Base-by-base conservation (phyloP, 2,888 invertebrate genomes). In the Pollenia amentaria region DNA sequence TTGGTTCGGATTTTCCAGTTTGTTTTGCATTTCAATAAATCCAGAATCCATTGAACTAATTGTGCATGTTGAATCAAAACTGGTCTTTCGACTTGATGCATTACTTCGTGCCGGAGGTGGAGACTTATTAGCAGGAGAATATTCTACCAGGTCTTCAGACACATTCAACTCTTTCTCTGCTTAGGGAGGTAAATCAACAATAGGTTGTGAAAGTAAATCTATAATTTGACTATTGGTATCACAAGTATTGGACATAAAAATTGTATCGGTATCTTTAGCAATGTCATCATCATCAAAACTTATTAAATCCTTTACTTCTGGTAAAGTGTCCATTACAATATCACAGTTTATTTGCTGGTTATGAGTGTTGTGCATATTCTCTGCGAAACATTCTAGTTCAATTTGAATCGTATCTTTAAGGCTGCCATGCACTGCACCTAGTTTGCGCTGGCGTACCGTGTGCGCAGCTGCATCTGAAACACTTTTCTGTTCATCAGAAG, bases 1-100 rank as follows among this genome's bases (percentile, higher is more conserved):
- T 40, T 81, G 82, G 12, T 60, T 21, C 0, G 92, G 88, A 65
- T 89, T 89, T 77, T 92, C 93, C 60, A 93, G 87, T 87, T 92
- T 92, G 70, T 92, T 90, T 85, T 93, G 93, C 92, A 93, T 93
- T 86, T 93, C 94, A 88, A 93, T 93, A 80, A 93, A 93, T 11
- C 93, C 93, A 64, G 93, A 93, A 90, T 93, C 93, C 92, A 94
- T 93, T 60, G 94, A 93, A 88, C 93, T 93, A 72, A 93, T 91
- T 9, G 93, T 93, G 88, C 93, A 93, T 83, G 93, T 93, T 16
- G 93, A 93, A 88, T 93, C 94, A 62, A 93, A 93, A 89, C 93
- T 93, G 2, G 93, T 93, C 89, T 93, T 94, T 29, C 93, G 91
- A 88, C 93, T 93, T 0, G 93, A 93, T 76, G 89, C 91, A 60